Evolutionary conservation across 1,140 invertebrate genomes (phyloP).

Genomic region (Tyrophagus putrescentiae): DNA sequence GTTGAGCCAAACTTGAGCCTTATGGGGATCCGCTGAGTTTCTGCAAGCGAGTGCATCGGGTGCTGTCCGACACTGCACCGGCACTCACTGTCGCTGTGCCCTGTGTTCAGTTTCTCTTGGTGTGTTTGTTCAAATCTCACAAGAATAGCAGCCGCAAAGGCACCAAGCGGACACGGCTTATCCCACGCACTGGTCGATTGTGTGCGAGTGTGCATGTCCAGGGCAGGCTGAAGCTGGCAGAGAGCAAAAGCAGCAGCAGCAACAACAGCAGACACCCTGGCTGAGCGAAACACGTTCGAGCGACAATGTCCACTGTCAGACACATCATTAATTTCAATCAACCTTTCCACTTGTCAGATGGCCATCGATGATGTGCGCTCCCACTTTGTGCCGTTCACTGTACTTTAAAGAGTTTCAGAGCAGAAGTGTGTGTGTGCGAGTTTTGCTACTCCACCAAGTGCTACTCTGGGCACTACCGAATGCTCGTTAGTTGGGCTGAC

Average conservation of each 20-base stretch:
- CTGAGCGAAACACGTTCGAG: background rate
- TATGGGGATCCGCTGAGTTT: too few relatives aligned
- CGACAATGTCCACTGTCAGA: constrained; percentile 8
- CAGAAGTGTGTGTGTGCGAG: background rate
- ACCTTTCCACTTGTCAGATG: constrained; percentile 14
- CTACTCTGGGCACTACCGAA: background rate
- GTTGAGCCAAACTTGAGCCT: too few relatives aligned
- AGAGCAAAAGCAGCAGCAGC: too few relatives aligned
- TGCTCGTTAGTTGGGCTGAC: too few relatives aligned
- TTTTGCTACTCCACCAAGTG: background rate
- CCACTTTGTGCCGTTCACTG: background rate
- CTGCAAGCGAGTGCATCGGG: background rate
- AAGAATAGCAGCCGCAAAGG: background rate
- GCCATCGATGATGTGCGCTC: constrained; percentile 12
- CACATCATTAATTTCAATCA: constrained; percentile 15
- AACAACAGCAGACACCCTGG: constrained; percentile 1
- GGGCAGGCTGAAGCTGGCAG: too few relatives aligned
- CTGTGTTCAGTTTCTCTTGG: background rate
- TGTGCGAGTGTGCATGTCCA: background rate
- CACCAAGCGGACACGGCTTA: background rate
- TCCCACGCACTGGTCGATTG: background rate
- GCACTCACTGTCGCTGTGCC: too few relatives aligned
- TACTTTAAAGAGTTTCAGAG: background rate
- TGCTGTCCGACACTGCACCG: background rate
- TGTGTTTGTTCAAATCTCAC: background rate